phyloP scores from a whole-genome alignment of 92 coral and sea anemone species.

The Galaxea fascicularis region DNA sequence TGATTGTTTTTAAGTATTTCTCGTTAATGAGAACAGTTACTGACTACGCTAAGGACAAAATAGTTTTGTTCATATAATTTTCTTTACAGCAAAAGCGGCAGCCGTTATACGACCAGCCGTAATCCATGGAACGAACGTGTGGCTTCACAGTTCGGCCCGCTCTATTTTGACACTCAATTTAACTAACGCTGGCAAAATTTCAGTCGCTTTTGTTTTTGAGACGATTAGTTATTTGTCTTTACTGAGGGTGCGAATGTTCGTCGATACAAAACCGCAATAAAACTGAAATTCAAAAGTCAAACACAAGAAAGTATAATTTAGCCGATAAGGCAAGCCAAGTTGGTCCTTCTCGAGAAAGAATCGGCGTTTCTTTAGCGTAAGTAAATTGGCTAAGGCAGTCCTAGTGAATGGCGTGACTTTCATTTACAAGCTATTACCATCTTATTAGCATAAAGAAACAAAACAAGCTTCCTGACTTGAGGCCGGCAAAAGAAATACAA shows the following conservation, averaged over 20 bases:
- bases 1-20: no score
- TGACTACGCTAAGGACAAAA: no score
- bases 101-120: no score
- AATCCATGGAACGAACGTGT: not conserved
- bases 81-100: no score
- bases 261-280: not conserved
- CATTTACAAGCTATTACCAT: not conserved
- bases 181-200: not conserved
- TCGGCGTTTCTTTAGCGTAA: not conserved
- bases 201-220: not conserved
- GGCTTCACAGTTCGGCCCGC: not conserved
- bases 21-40: no score
- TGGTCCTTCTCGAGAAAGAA: not conserved
- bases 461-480: not conserved
- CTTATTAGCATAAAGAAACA: constrained; percentile 33
- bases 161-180: not conserved
- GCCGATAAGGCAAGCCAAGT: constrained; percentile 4
- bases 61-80: no score
- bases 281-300: not conserved
- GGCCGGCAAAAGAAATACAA: not conserved
- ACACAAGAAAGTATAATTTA: not conserved
- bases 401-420: constrained; percentile 12
- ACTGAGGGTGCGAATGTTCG: not conserved
- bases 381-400: not conserved
- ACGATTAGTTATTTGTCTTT: not conserved